Base-by-base conservation (phyloP, 2,113 vertebrate genomes). In the Balaenoptera acutorostrata region DNA sequence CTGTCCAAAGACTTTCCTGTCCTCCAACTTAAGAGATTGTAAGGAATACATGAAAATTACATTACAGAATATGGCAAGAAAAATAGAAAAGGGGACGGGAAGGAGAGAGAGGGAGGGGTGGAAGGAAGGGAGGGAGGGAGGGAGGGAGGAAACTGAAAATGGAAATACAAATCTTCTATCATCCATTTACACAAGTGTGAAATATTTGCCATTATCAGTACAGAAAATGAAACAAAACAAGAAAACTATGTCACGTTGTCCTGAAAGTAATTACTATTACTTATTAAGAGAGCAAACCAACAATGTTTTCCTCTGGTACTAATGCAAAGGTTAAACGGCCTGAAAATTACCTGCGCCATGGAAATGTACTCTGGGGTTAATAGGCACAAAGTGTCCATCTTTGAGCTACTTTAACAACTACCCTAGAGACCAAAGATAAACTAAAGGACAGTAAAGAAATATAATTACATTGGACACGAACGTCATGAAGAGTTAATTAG, bases 401-500 rank as follows among this genome's bases (percentile, higher is more conserved):
- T 94, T 94, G 81, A 96, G 66, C 93, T 93, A 97, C 96, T 96
- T 97, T 94, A 93, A 72, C 90, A 96, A 75, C 63, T 90, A 91
- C 81, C 17, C 89, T 82, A 36, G 77, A 93, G 93, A 85, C 75
- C 17, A 80, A 90, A 97, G 61, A 82, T 77, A 97, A 96, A 94
- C 64, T 93, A 92, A 93, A 95, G 95, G 52, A 94, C 81, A 88
- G 66, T 94, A 83, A 90, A 87, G 81, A 97, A 96, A 92, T 95
- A 96, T 95, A 95, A 97, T 96, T 97, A 90, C 75, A 94, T 66
- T 85, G 52, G 88, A 96, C 95, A 94, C 27, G 84, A 95, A 96
- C 93, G 93, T 92, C 94, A 94, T 87, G 90, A 97, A 97, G 90
- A 92, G 94, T 97, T 97, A 97, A 97, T 97, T 97, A 94, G 93